These are phyloP conservation scores for Cylloceria caligata DNA, from an alignment of 2,888 invertebrate genomes.

Conservation along the genomic window DNA sequence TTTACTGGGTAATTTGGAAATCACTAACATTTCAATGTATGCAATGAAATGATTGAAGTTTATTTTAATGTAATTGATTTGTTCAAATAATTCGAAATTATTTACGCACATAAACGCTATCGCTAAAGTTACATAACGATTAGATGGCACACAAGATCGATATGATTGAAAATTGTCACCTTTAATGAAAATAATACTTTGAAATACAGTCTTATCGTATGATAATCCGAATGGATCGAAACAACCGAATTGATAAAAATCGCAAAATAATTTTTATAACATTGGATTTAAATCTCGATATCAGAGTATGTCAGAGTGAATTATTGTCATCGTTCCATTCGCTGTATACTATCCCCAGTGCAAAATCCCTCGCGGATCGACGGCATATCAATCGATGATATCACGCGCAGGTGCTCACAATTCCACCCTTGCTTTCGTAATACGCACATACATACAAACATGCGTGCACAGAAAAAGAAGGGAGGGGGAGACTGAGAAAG, in stretches of 20 bases:
- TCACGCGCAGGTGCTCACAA: background rate
- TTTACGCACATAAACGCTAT: background rate
- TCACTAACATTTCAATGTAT: no score
- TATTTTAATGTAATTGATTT: background rate
- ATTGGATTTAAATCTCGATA: slow-evolving; percentile 3
- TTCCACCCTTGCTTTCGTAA: slow-evolving; percentile 25
- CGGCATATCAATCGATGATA: slow-evolving; percentile 37
- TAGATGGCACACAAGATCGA: background rate
- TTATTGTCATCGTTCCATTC: slow-evolving; percentile 37
- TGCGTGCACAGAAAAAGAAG: no score
- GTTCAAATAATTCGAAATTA: slow-evolving; percentile 3
- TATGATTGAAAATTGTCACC: background rate
- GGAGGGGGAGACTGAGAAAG: no score
- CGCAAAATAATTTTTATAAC: slow-evolving; percentile 3
- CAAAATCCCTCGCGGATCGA: slow-evolving; percentile 2
- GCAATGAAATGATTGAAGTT: background rate
- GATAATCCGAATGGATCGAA: background rate
- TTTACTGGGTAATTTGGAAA: no score
- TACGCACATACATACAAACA: no score
- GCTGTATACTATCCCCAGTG: background rate
- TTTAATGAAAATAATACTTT: background rate
- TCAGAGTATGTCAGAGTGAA: slow-evolving; percentile 25
- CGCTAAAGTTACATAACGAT: background rate
- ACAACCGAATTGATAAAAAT: slow-evolving; percentile 7
- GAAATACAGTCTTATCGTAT: background rate